Evolutionary conservation across 2,113 vertebrate genomes (phyloP).

Genomic region (Platanista minor): DNA sequence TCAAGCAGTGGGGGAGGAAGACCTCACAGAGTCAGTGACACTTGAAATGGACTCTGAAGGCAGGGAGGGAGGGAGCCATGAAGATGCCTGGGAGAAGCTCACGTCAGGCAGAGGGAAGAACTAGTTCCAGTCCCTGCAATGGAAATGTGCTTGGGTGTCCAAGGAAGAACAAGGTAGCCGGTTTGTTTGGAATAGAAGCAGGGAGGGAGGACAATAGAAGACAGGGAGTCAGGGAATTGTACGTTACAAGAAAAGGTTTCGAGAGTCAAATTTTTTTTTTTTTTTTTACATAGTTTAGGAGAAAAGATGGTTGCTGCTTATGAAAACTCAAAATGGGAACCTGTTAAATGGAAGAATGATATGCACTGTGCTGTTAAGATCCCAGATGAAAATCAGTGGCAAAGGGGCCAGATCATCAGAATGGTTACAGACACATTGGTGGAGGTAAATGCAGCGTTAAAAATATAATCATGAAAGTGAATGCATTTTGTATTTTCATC

Average conservation of each 20-base stretch:
- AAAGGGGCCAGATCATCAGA: conserved; percentile 85
- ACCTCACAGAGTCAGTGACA: background rate
- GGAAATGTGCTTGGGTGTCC: background rate
- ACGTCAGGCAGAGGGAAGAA: background rate
- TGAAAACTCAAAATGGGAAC: conserved; percentile 73
- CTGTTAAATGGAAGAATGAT: conserved; percentile 82
- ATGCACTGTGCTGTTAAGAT: conserved; percentile 89
- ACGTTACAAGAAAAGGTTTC: background rate
- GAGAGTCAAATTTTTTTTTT: conserved; percentile 25
- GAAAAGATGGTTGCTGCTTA: conserved; percentile 84
- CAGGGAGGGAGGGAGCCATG: background rate
- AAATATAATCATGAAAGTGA: background rate
- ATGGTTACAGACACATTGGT: conserved; percentile 78
- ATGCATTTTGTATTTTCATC: conserved; percentile 1
- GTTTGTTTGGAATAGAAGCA: background rate
- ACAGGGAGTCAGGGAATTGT: background rate
- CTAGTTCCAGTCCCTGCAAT: background rate
- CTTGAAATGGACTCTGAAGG: background rate
- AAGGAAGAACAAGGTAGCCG: background rate
- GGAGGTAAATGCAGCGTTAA: conserved; percentile 84
- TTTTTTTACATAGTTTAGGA: conserved; percentile 82
- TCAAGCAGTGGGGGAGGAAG: background rate
- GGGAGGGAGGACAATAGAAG: background rate
- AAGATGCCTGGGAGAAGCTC: background rate
- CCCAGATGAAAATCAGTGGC: conserved; percentile 84